Conservation (phyloP, 2,888 invertebrate genomes). For the Pemphredon lugubris region DNA sequence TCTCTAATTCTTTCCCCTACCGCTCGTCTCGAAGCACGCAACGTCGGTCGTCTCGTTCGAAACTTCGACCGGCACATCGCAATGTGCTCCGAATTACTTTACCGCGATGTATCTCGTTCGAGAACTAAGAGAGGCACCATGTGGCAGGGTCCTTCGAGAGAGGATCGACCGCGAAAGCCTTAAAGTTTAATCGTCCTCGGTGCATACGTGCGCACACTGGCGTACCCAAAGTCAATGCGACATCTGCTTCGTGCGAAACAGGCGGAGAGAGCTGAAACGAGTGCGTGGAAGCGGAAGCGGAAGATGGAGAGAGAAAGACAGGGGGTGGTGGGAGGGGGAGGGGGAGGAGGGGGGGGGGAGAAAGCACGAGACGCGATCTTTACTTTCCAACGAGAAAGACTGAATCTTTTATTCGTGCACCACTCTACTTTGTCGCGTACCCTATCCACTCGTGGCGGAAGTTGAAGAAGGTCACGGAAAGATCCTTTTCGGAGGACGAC, state of each 20-base stretch:
- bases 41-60: slow-evolving; percentile 3
- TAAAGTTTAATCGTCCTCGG: slow-evolving; percentile 66
- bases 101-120: slow-evolving; percentile 10
- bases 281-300: neutral
- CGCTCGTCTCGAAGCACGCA: slow-evolving; percentile 29
- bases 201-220: slow-evolving; percentile 37
- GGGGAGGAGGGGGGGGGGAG: slow-evolving; percentile 21
- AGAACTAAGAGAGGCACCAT: slow-evolving; percentile 27
- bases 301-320: slow-evolving; percentile 1
- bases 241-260: slow-evolving; percentile 29
- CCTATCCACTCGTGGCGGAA: slow-evolving; percentile 20
- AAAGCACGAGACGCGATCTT: slow-evolving; percentile 17
- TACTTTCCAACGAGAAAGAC: slow-evolving; percentile 11
- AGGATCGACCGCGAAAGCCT: slow-evolving; percentile 54
- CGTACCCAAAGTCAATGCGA: slow-evolving; percentile 26
- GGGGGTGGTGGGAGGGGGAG: slow-evolving; percentile 19
- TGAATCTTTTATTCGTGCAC: slow-evolving; percentile 47
- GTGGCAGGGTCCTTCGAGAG: slow-evolving; percentile 20
- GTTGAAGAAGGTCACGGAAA: slow-evolving; percentile 39
- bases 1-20: no score
- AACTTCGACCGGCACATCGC: slow-evolving; percentile 16
- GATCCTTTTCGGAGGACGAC: slow-evolving; percentile 23
- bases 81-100: slow-evolving; percentile 41
- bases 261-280: neutral
- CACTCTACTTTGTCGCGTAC: slow-evolving; percentile 29